These are phyloP conservation scores for Heliconius himera DNA, from an alignment of 1,140 invertebrate genomes.

Conservation along the genomic window DNA sequence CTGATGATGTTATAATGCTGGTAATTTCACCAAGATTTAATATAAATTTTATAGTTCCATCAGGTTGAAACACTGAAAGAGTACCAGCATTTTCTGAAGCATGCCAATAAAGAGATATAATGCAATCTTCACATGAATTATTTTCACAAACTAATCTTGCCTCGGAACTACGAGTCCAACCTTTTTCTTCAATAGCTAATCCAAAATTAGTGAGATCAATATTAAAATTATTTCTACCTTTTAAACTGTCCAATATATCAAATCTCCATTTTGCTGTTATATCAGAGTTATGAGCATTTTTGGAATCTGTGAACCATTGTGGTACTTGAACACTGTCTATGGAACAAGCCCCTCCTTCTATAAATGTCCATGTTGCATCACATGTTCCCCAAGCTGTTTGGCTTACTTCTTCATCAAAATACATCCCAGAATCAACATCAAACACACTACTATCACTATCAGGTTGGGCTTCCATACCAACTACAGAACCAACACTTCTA, in stretches of 20 bases:
- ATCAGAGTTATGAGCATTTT: slow-evolving; percentile 83
- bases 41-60: slow-evolving; percentile 88
- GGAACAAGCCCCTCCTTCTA: slow-evolving; percentile 89
- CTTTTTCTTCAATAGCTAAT: slow-evolving; percentile 90
- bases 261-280: slow-evolving; percentile 88
- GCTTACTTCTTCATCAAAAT: slow-evolving; percentile 88
- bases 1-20: slow-evolving; percentile 88
- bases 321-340: slow-evolving; percentile 87
- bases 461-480: slow-evolving; percentile 90
- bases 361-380: slow-evolving; percentile 89
- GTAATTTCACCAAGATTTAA: slow-evolving; percentile 86
- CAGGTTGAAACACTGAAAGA: slow-evolving; percentile 88
- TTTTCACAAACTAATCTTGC: slow-evolving; percentile 85
- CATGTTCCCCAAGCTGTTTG: slow-evolving; percentile 88
- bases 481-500: slow-evolving; percentile 89
- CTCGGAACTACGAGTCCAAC: slow-evolving; percentile 91
- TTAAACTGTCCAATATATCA: slow-evolving; percentile 87
- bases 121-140: slow-evolving; percentile 86
- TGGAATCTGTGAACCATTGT: slow-evolving; percentile 87
- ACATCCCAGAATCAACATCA: slow-evolving; percentile 89
- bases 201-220: slow-evolving; percentile 84
- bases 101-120: slow-evolving; percentile 91
- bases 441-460: slow-evolving; percentile 90
- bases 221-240: slow-evolving; percentile 81
- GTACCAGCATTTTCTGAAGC: slow-evolving; percentile 86